Conservation (phyloP, 2,797 vertebrate species). For the Sebastes vulpes region DNA sequence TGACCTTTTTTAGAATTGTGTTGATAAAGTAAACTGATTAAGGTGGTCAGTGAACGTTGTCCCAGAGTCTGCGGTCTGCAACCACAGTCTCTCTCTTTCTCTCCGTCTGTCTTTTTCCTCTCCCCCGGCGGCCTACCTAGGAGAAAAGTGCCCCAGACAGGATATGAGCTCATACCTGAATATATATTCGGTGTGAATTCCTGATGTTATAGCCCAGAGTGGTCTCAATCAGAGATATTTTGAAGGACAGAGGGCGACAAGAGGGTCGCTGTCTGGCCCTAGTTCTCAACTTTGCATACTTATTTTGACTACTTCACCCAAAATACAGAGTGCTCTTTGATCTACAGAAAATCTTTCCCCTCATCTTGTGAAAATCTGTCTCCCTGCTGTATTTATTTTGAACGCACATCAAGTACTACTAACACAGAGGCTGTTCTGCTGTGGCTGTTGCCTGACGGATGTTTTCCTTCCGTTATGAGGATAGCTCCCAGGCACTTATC, state of each 20-base stretch:
- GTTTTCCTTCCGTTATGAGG: slow-evolving; percentile 68
- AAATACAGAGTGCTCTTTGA: slow-evolving; percentile 54
- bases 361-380: slow-evolving; percentile 52
- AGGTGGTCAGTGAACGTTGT: slow-evolving; percentile 41
- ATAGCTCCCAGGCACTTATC: slow-evolving; percentile 61
- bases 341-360: slow-evolving; percentile 28
- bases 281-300: slow-evolving; percentile 44
- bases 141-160: slow-evolving; percentile 77
- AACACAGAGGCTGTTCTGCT: slow-evolving; percentile 52
- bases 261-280: slow-evolving; percentile 31
- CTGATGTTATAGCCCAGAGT: slow-evolving; percentile 51
- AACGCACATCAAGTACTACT: slow-evolving; percentile 60
- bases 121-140: slow-evolving; percentile 42
- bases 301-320: slow-evolving; percentile 23
- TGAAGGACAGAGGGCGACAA: slow-evolving; percentile 50
- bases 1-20: slow-evolving; percentile 41
- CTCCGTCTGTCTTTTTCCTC: slow-evolving; percentile 46
- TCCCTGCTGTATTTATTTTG: slow-evolving; percentile 69
- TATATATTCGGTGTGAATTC: slow-evolving; percentile 59
- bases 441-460: slow-evolving; percentile 60
- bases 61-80: slow-evolving; percentile 59
- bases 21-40: slow-evolving; percentile 66
- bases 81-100: slow-evolving; percentile 46
- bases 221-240: slow-evolving; percentile 67
- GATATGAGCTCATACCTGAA: slow-evolving; percentile 84